Conservation (phyloP, 2,797 vertebrate genomes). For the Streptopelia turtur region DNA sequence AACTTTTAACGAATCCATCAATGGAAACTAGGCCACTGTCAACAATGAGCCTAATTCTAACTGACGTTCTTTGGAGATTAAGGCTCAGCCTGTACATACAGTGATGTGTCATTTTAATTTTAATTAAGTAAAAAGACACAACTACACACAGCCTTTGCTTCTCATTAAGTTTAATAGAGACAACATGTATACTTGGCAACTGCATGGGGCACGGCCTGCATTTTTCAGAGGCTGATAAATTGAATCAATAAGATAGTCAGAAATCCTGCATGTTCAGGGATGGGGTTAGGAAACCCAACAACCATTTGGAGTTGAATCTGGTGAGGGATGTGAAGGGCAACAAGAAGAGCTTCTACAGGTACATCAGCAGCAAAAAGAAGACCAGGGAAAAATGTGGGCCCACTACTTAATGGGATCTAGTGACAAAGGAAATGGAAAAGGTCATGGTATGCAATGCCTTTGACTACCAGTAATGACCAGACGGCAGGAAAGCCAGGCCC, state of each 20-base stretch:
- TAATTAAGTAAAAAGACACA: conserved; percentile 42
- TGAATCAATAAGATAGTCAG: background rate
- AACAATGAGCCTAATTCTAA: conserved; percentile 41
- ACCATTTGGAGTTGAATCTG: background rate
- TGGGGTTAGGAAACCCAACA: background rate
- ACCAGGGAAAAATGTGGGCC: background rate
- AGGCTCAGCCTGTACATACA: background rate
- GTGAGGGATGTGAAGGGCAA: background rate
- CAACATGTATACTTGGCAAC: background rate
- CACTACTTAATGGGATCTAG: background rate
- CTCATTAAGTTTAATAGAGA: background rate
- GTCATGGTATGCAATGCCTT: background rate
- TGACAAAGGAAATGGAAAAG: background rate
- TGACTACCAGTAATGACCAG: background rate
- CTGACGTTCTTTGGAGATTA: conserved; percentile 53
- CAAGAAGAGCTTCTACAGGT: background rate
- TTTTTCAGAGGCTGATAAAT: background rate
- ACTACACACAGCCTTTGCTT: background rate
- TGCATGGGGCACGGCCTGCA: background rate
- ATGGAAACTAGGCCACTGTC: conserved; percentile 49
- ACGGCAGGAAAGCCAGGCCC: background rate
- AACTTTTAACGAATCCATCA: conserved; percentile 61
- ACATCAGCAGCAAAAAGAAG: background rate
- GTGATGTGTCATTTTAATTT: conserved; percentile 43
- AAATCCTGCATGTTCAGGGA: background rate